Evolutionary conservation across 2,888 invertebrate species (phyloP).

Genomic region (Lycocerus yunnanus): DNA sequence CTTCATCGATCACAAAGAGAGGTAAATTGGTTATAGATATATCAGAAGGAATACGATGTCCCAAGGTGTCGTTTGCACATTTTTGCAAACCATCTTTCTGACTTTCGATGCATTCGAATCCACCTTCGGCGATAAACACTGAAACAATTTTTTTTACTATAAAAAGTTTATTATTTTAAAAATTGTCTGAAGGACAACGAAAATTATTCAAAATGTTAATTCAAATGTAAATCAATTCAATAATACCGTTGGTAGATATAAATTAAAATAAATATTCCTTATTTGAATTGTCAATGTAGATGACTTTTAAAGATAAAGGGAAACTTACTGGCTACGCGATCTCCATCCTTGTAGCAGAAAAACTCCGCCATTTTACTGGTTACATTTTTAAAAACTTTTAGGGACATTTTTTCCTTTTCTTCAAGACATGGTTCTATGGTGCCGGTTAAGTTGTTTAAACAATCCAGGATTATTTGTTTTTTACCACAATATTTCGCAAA

Average conservation of each 20-base stretch:
- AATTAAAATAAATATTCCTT: neutral
- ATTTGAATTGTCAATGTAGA: neutral
- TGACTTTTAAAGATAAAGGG: neutral
- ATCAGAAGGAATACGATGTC: conserved; percentile 2
- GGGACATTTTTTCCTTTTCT: conserved; percentile 63
- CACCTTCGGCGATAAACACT: conserved; percentile 10
- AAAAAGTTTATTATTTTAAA: neutral
- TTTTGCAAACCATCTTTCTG: neutral
- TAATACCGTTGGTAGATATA: neutral
- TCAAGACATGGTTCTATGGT: conserved; percentile 68
- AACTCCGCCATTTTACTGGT: conserved; percentile 73
- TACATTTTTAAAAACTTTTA: conserved; percentile 67
- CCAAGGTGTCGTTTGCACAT: neutral
- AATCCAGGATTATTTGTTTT: conserved; percentile 63
- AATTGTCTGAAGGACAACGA: neutral
- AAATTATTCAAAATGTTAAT: neutral
- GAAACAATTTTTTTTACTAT: neutral
- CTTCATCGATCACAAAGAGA: neutral
- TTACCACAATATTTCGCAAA: conserved; percentile 69
- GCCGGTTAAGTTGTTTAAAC: conserved; percentile 63
- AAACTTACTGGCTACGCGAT: conserved; percentile 75
- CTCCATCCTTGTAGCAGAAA: conserved; percentile 79
- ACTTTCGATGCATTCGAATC: conserved; percentile 8
- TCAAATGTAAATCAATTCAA: neutral
- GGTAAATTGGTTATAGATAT: conserved; percentile 2